Evolutionary conservation across 2,888 invertebrate species (phyloP), one percentile per base, ranked within the genome.

Genomic region (Rhamphomyia laevipes): DNA sequence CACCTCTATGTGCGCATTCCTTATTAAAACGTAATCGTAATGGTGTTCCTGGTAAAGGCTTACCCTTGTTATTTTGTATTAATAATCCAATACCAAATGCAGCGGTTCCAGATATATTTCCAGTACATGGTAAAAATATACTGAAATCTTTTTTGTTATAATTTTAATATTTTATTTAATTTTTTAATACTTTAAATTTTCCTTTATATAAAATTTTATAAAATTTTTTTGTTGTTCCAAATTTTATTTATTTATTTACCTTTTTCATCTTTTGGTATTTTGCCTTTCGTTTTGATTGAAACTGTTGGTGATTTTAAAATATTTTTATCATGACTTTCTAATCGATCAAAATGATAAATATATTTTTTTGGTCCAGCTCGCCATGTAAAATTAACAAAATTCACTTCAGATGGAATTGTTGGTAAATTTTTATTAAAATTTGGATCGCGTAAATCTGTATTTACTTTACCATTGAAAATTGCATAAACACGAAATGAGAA

Each of bases 1-100:
- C 82, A 87, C 88, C 87, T 82, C 87, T 84, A 77, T 86, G 83
- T 66, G 84, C 81, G 77, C 92, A 93, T 78, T 92, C 91, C 81
- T 92, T 92, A 73, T 87, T 82, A 67, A 92, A 78, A 72, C 83
- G 84, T 65, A 92, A 77, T 63, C 88, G 78, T 61, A 93, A 74
- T 53, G 92, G 92, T 63, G 90, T 92, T 63, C 91, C 91, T 65
- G 85, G 84, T 59, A 92, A 73, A 55, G 87, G 82, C 66, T 80
- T 78, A 54, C 86, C 84, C 68, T 83, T 82, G 58, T 85, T 78
- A 63, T 81, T 85, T 71, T 86, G 83, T 63, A 93, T 86, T 61
- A 85, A 77, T 58, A 93, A 75, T 55, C 91, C 89, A 66, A 92
- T 86, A 60, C 84, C 85, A 71, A 93, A 90, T 56, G 84, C 82